Conservation (phyloP, 2,888 invertebrate species). For the Poecilobothrus nobilitatus region DNA sequence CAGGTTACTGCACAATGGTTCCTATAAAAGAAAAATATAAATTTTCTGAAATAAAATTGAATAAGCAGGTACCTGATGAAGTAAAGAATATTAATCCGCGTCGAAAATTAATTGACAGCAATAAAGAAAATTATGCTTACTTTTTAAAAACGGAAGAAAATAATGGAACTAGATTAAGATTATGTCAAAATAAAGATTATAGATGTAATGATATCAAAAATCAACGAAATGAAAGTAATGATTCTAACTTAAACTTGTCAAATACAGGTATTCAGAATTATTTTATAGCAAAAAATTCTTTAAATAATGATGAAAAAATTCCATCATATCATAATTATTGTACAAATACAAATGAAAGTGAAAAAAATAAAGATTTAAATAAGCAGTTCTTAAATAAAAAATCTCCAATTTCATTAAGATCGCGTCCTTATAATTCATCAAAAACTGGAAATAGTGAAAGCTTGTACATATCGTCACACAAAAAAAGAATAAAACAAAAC, state of each 20-base stretch:
- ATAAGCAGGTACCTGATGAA: background rate
- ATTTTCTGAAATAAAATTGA: background rate
- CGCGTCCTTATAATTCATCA: background rate
- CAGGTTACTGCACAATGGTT: slow-evolving; percentile 42
- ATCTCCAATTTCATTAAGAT: too few relatives aligned
- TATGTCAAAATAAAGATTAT: too few relatives aligned
- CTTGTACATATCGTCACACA: slow-evolving; percentile 41
- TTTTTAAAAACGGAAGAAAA: slow-evolving; percentile 8
- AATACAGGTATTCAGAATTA: slow-evolving; percentile 29
- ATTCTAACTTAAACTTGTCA: slow-evolving; percentile 29
- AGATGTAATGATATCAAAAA: too few relatives aligned
- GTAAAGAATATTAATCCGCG: too few relatives aligned
- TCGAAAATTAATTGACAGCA: slow-evolving; percentile 20
- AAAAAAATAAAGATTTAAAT: slow-evolving; percentile 25
- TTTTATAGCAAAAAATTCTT: slow-evolving; percentile 38
- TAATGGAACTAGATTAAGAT: slow-evolving; percentile 22
- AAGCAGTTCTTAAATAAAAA: too few relatives aligned
- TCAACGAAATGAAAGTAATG: slow-evolving; percentile 18
- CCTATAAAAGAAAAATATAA: slow-evolving; percentile 29
- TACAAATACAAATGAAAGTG: slow-evolving; percentile 33
- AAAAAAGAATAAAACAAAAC: slow-evolving; percentile 37
- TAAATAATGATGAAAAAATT: slow-evolving; percentile 42
- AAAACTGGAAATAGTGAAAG: slow-evolving; percentile 34
- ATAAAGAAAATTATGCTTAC: slow-evolving; percentile 23
- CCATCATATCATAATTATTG: slow-evolving; percentile 44